A percentile compares a stretch with the other conserved stretches of the same genome.
Evolutionary conservation across 2,888 invertebrate genomes (phyloP).

Genomic region (Oligia strigilis): DNA sequence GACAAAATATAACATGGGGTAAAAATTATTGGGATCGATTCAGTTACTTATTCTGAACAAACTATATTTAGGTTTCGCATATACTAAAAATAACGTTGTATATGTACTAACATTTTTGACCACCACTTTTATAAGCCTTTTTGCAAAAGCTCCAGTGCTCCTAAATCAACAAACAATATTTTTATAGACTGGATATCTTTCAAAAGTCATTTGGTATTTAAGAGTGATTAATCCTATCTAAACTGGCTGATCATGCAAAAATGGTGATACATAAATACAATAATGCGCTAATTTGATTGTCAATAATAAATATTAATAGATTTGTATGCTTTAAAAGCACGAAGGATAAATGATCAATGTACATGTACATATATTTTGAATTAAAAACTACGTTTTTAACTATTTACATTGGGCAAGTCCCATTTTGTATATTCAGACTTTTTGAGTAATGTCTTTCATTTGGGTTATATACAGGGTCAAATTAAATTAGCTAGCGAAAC

Average conservation of each 20-base stretch:
- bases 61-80: too few relatives aligned
- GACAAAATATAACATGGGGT: too few relatives aligned
- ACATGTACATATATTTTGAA: slow-evolving; percentile 56
- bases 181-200: not conserved
- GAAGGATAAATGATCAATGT: slow-evolving; percentile 56
- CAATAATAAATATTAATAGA: slow-evolving; percentile 32
- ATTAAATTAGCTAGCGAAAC: not conserved
- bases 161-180: slow-evolving; percentile 7
- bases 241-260: slow-evolving; percentile 26
- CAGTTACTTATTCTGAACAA: too few relatives aligned
- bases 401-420: slow-evolving; percentile 71
- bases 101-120: not conserved
- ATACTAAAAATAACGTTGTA: too few relatives aligned
- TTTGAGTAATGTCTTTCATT: slow-evolving; percentile 70
- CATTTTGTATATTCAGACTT: slow-evolving; percentile 78
- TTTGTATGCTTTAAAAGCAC: slow-evolving; percentile 72
- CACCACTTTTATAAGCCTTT: not conserved
- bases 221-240: slow-evolving; percentile 1
- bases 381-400: slow-evolving; percentile 67
- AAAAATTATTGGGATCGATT: too few relatives aligned
- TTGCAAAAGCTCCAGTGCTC: slow-evolving; percentile 7
- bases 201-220: slow-evolving; percentile 28
- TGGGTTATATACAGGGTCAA: slow-evolving; percentile 52
- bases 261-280: slow-evolving; percentile 20
- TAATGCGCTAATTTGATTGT: slow-evolving; percentile 16